These are phyloP conservation scores for Brachionus koreanus DNA, from an alignment of 1,140 invertebrate species.

Conservation along the genomic window DNA sequence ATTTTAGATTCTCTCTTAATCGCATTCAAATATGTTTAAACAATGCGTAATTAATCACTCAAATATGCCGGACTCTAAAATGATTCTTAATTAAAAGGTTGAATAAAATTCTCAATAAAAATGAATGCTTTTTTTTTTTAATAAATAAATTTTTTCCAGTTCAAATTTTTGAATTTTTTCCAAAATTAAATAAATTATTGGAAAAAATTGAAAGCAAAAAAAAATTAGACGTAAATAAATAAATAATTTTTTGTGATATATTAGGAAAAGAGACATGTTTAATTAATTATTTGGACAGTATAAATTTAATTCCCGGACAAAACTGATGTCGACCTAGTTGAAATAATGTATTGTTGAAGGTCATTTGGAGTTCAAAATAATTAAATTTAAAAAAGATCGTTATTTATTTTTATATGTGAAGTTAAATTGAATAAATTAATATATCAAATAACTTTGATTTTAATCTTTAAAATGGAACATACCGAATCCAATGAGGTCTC, in stretches of 20 bases:
- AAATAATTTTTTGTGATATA: too few species aligned
- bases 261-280: too few species aligned
- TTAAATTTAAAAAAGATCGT: neutral
- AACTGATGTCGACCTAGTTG: neutral
- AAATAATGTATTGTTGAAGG: neutral
- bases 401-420: neutral
- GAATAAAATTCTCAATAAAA: too few species aligned
- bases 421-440: neutral
- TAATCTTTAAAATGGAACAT: neutral
- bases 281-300: neutral
- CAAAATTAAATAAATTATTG: too few species aligned
- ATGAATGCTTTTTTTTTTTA: too few species aligned
- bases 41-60: neutral
- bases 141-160: too few species aligned
- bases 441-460: neutral
- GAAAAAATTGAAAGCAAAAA: too few species aligned
- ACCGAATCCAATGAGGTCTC: neutral
- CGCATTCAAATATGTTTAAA: neutral
- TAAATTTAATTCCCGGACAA: neutral
- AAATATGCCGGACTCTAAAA: neutral
- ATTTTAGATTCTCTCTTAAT: neutral
- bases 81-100: too few species aligned
- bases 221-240: too few species aligned
- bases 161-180: too few species aligned
- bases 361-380: constrained; percentile 9